A percentile compares a stretch with the other conserved stretches of the same genome.
These are phyloP conservation scores for Tenthredo livida DNA, from an alignment of 2,888 invertebrate genomes.

Conservation along the genomic window DNA sequence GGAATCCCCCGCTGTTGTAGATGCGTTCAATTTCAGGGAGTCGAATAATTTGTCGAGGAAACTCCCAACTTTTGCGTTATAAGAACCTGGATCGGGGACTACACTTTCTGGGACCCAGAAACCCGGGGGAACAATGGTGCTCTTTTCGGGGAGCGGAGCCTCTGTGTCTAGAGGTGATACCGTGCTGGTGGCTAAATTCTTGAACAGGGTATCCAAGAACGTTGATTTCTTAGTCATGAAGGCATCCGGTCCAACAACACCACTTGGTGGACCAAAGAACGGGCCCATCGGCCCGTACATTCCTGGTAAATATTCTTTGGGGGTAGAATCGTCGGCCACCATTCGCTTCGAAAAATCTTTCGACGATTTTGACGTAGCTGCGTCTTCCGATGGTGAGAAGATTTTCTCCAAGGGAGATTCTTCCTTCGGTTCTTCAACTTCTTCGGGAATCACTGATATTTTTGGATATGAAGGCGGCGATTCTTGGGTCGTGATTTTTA, in stretches of 20 bases:
- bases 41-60: constrained; percentile 73
- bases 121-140: constrained; percentile 72
- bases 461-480: constrained; percentile 69
- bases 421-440: constrained; percentile 59
- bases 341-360: constrained; percentile 33
- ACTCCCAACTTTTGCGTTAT: constrained; percentile 68
- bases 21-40: constrained; percentile 67
- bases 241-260: constrained; percentile 68
- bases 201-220: constrained; percentile 72
- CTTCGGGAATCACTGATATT: constrained; percentile 67
- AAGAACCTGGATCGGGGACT: constrained; percentile 69
- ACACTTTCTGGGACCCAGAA: constrained; percentile 72
- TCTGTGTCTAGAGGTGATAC: constrained; percentile 60
- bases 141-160: constrained; percentile 64
- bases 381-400: constrained; percentile 32
- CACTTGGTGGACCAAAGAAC: constrained; percentile 59
- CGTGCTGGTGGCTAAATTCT: constrained; percentile 68
- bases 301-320: constrained; percentile 67
- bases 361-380: background rate
- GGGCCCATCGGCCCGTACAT: constrained; percentile 61
- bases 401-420: constrained; percentile 35
- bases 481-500: constrained; percentile 56
- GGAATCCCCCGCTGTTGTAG: constrained; percentile 41
- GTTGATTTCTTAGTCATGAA: constrained; percentile 69
- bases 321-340: constrained; percentile 52